Evolutionary conservation across 2,797 vertebrate species (phyloP), one percentile per base, ranked within the genome.

Genomic region (Tokudaia tokunoshimensis): DNA sequence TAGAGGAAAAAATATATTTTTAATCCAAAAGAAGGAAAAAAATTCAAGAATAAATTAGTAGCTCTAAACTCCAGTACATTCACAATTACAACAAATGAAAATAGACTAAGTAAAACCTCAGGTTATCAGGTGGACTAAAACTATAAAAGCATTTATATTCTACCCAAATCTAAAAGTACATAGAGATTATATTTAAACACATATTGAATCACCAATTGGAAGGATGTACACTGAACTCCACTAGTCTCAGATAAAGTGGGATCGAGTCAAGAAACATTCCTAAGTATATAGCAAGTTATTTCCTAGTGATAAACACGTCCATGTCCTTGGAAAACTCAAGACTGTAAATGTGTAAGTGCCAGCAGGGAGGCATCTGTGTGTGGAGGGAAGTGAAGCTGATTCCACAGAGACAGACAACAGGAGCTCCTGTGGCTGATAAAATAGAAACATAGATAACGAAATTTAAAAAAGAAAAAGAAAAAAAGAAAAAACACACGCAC

Each of bases 291-390:
- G 50, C 47, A 93, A 96, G 26, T 34, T 55, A 80, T 63, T 65
- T 92, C 70, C 67, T 72, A 72, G 55, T 76, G 59, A 93, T 70
- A 85, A 81, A 93, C 67, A 72, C 79, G n/a, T 47, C 55, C 61
- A 26, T 76, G 13, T 34, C 47, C 34, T 57, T 65, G 74, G 44
- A 70, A 82, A 85, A 89, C 31, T 75, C 41, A 74, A 61, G 4
- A 17, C 74, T 94, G 55, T 76, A 20, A 80, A 80, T 76, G 8
- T 61, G 4, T 84, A 67, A 85, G 31, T 6, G 26, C 4, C 29
- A 72, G 59, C 41, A 72, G 50, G 55, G 57, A 79, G 34, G 22
- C 92, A 44, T 20, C 41, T 41, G 37, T 31, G 80, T 26, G 89
- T 8, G 55, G 7, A 55, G 47, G 17, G 34, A 94, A 86, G 59